These are phyloP conservation scores for Tetranychus cinnabarinus DNA, from an alignment of 1,140 invertebrate species.

Conservation along the genomic window DNA sequence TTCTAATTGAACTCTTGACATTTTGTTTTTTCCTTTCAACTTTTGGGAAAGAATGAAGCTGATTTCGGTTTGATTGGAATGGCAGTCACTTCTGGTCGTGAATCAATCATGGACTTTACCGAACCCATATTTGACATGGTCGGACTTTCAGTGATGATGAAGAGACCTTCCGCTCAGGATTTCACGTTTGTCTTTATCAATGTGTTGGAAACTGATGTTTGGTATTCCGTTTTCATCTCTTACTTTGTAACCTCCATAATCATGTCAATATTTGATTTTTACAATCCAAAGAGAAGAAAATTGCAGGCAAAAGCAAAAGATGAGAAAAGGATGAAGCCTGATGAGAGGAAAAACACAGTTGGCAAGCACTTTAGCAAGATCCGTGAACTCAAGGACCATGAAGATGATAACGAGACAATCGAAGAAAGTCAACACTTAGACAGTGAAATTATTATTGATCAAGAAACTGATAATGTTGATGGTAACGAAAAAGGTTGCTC, in stretches of 20 bases:
- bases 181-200: slow-evolving; percentile 90
- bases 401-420: neutral
- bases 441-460: too few relatives aligned
- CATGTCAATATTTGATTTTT: neutral
- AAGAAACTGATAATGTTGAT: too few relatives aligned
- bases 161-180: slow-evolving; percentile 45
- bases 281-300: neutral
- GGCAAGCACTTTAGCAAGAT: too few relatives aligned
- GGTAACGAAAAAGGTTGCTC: too few relatives aligned
- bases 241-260: neutral
- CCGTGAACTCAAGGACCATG: neutral
- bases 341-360: too few relatives aligned
- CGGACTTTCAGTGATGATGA: slow-evolving; percentile 75
- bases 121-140: slow-evolving; percentile 86
- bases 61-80: slow-evolving; percentile 54
- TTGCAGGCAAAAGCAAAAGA: neutral
- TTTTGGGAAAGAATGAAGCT: neutral
- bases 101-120: slow-evolving; percentile 81
- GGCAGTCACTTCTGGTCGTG: slow-evolving; percentile 77
- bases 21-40: neutral
- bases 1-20: neutral
- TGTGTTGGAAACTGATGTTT: slow-evolving; percentile 81
- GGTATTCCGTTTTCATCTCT: slow-evolving; percentile 29
- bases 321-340: neutral
- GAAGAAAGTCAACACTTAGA: neutral